Evolutionary conservation across 2,113 vertebrate genomes (phyloP).

Genomic region (Cyphomyrus plagiostoma): DNA sequence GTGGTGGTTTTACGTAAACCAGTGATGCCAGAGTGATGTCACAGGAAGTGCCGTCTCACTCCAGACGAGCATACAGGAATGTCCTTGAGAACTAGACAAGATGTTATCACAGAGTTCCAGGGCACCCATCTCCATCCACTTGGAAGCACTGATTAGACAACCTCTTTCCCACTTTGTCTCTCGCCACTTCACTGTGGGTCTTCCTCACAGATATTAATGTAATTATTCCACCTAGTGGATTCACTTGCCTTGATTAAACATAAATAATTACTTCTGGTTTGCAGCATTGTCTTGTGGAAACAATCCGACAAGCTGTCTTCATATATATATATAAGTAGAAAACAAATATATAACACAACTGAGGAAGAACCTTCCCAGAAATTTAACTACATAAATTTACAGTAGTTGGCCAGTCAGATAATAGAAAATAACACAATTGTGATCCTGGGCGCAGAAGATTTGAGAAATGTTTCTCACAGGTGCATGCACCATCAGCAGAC

Average conservation of each 20-base stretch:
- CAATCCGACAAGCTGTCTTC: not conserved
- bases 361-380: not conserved
- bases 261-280: not conserved
- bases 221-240: not conserved
- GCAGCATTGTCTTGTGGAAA: not conserved
- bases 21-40: not conserved
- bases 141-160: not conserved
- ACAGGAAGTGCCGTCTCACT: not conserved
- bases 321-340: not conserved
- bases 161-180: not conserved
- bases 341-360: not conserved
- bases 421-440: not conserved
- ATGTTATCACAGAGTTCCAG: not conserved
- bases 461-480: not conserved
- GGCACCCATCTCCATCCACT: not conserved
- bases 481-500: not conserved
- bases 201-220: not conserved
- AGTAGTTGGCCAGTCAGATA: not conserved
- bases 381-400: not conserved
- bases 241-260: not conserved
- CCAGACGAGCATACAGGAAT: conserved; percentile 2
- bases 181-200: not conserved
- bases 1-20: not conserved
- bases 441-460: not conserved
- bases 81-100: not conserved